Conservation (phyloP, 2,113 vertebrate genomes). For the Rhadina sibilatrix region DNA sequence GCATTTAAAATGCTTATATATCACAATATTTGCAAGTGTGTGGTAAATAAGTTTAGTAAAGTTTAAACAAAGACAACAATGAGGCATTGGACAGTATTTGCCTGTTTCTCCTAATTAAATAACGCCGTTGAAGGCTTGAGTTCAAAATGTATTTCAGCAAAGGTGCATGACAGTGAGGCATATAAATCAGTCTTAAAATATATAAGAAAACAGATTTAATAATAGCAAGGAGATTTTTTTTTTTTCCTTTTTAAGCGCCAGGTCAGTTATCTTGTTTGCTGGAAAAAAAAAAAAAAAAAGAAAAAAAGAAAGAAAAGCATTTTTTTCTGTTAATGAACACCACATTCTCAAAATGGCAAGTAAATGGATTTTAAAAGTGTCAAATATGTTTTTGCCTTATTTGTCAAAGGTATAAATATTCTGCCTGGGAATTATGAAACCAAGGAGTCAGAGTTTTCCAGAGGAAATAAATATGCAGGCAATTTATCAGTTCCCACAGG, state of each 20-base stretch:
- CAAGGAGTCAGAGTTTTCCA: slow-evolving; percentile 23
- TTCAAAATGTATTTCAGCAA: not conserved
- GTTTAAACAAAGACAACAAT: not conserved
- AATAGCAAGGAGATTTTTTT: not conserved
- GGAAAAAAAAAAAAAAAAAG: not conserved
- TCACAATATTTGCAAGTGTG: not conserved
- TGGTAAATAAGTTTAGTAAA: not conserved
- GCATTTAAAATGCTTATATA: not conserved
- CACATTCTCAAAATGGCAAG: not conserved
- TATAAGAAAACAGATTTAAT: not conserved
- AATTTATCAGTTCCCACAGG: slow-evolving; percentile 22
- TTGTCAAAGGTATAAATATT: not conserved
- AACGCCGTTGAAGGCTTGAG: not conserved
- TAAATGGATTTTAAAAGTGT: not conserved
- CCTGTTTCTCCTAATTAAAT: not conserved
- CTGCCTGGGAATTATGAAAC: not conserved
- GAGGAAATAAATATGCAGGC: slow-evolving; percentile 14
- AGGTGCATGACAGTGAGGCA: not conserved
- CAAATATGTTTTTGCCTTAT: not conserved
- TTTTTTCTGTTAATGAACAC: not conserved
- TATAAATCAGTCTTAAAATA: not conserved
- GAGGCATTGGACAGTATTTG: not conserved
- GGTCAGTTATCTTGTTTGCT: not conserved
- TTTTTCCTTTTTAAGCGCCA: not conserved
- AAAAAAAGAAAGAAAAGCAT: not conserved